Percentiles rank a stretch among this genome's conserved stretches.
phyloP scores from a whole-genome alignment of 2,797 vertebrate species.

The Betta splendens region DNA sequence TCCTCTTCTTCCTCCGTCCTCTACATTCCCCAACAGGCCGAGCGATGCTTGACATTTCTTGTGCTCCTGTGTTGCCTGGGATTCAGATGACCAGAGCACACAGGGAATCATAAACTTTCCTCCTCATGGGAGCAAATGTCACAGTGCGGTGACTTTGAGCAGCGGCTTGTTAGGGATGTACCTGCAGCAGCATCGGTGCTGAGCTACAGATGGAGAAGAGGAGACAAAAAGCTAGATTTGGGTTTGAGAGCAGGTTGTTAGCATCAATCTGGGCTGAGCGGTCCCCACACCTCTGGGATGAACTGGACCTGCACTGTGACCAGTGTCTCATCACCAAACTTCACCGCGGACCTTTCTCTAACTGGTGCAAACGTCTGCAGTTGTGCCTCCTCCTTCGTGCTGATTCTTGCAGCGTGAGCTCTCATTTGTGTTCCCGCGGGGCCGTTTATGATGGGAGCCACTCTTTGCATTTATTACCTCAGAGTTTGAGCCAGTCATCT shows the following conservation, averaged over 20 bases:
- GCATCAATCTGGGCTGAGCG: too few relatives aligned
- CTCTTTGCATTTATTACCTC: too few relatives aligned
- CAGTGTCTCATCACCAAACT: neutral
- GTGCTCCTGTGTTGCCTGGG: slow-evolving; percentile 20
- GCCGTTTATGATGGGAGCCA: too few relatives aligned
- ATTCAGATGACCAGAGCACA: slow-evolving; percentile 25
- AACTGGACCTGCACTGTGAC: neutral
- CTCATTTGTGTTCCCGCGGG: too few relatives aligned
- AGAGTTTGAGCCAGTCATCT: too few relatives aligned
- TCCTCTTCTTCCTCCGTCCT: slow-evolving; percentile 24
- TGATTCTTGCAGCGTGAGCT: too few relatives aligned
- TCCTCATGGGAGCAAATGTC: slow-evolving; percentile 29
- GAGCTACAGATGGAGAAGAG: slow-evolving; percentile 9
- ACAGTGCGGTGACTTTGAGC: neutral
- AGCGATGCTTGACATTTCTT: slow-evolving; percentile 56
- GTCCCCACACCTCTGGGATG: neutral
- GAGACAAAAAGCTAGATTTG: neutral
- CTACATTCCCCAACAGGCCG: slow-evolving; percentile 26
- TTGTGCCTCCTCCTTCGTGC: too few relatives aligned
- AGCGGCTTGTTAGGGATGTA: slow-evolving; percentile 7
- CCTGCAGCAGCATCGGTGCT: slow-evolving; percentile 2
- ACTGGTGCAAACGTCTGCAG: slow-evolving; percentile 1
- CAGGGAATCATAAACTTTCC: slow-evolving; percentile 40
- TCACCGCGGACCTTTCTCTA: neutral
- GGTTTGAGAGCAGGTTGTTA: neutral